Conservation (phyloP, 1,140 invertebrate genomes). For the Hypothenemus hampei region DNA sequence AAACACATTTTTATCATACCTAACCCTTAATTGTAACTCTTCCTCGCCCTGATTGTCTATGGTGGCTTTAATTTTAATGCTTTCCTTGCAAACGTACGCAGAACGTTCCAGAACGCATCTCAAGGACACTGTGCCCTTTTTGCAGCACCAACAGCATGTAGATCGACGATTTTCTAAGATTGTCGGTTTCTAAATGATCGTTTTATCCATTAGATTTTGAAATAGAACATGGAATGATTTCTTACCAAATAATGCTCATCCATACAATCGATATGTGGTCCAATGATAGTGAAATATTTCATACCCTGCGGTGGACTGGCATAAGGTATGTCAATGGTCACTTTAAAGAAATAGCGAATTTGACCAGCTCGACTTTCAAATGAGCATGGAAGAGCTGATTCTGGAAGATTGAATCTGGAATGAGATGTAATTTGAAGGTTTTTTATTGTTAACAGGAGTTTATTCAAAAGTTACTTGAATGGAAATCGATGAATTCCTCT, state of each 20-base stretch:
- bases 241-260: slow-evolving; percentile 77
- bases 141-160: slow-evolving; percentile 72
- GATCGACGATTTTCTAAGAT: slow-evolving; percentile 63
- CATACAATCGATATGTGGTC: slow-evolving; percentile 82
- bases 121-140: slow-evolving; percentile 64
- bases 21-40: slow-evolving; percentile 63
- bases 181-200: slow-evolving; percentile 70
- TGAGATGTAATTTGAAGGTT: neutral
- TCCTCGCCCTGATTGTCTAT: slow-evolving; percentile 76
- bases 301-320: slow-evolving; percentile 79
- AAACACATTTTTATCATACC: slow-evolving; percentile 32
- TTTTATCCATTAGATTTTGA: neutral
- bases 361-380: slow-evolving; percentile 76
- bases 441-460: neutral
- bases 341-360: slow-evolving; percentile 74
- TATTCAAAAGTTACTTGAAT: slow-evolving; percentile 51
- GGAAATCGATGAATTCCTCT: slow-evolving; percentile 71
- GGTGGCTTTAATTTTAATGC: slow-evolving; percentile 67
- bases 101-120: slow-evolving; percentile 67
- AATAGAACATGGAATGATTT: slow-evolving; percentile 27
- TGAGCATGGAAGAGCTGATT: slow-evolving; percentile 72
- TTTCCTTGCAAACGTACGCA: slow-evolving; percentile 78
- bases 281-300: slow-evolving; percentile 82
- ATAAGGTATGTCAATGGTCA: slow-evolving; percentile 77
- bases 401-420: slow-evolving; percentile 66